Conservation (phyloP, 2,888 invertebrate genomes). For the Crossocerus cetratus region DNA sequence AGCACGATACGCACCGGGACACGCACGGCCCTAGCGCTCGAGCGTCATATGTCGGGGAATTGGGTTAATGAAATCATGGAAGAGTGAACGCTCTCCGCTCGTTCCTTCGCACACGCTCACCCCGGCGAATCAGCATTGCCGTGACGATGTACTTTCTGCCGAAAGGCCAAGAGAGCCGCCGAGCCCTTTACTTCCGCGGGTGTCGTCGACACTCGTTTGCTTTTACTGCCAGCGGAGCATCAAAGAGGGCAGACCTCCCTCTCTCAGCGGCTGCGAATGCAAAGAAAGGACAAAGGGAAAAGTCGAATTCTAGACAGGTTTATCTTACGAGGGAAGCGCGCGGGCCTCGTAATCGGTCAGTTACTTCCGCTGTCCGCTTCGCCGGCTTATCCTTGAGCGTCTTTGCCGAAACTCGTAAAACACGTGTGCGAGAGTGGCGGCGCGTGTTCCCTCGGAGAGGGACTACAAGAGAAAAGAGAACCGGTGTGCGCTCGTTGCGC, state of each 20-base stretch:
- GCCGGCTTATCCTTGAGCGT: slow-evolving; percentile 23
- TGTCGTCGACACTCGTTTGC: too few species aligned
- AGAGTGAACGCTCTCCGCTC: slow-evolving; percentile 32
- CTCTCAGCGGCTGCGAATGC: too few species aligned
- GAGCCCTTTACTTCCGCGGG: too few species aligned
- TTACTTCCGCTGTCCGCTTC: too few species aligned
- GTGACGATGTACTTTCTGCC: background rate
- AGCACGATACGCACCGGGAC: background rate
- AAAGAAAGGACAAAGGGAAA: too few species aligned
- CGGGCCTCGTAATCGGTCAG: too few species aligned
- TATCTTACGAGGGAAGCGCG: too few species aligned
- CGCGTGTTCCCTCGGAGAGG: background rate
- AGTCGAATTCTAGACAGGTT: too few species aligned
- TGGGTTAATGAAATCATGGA: slow-evolving; percentile 56
- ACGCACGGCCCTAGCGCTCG: slow-evolving; percentile 30
- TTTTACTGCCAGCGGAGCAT: too few species aligned
- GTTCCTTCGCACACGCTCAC: slow-evolving; percentile 16
- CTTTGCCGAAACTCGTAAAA: slow-evolving; percentile 20
- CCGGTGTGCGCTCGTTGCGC: too few species aligned
- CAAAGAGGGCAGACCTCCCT: too few species aligned
- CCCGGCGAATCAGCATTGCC: background rate
- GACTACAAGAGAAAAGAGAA: background rate
- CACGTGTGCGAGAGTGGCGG: background rate
- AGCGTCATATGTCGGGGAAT: slow-evolving; percentile 29
- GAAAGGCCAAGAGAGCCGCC: background rate